Percentiles rank a stretch among this genome's conserved stretches.
These are phyloP conservation scores for Pseudomyrmex cubaensis DNA, from an alignment of 1,140 invertebrate species.

Conservation along the genomic window DNA sequence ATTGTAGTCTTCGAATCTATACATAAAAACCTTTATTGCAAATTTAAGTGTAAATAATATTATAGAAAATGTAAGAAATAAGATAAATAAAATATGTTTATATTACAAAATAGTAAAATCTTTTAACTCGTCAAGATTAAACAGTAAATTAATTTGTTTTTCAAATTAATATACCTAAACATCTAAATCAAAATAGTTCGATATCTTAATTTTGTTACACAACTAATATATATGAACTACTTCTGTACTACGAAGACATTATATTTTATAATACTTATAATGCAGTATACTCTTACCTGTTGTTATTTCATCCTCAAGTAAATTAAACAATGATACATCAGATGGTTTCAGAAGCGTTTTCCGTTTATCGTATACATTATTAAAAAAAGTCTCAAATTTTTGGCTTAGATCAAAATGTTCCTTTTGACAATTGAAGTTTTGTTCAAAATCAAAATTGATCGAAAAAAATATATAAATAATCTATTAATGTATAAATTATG, in stretches of 20 bases:
- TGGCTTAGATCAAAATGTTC: background rate
- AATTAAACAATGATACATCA: background rate
- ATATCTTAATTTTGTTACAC: too few species aligned
- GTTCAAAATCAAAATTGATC: slow-evolving; percentile 4
- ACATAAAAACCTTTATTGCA: background rate
- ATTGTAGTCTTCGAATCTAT: slow-evolving; percentile 10
- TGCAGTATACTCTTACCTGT: background rate
- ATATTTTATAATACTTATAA: too few species aligned
- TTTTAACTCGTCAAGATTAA: too few species aligned
- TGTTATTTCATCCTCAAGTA: background rate
- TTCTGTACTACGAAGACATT: too few species aligned
- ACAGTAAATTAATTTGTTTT: too few species aligned
- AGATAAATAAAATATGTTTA: background rate
- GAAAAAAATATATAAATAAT: background rate
- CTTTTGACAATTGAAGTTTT: background rate
- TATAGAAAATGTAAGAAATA: background rate
- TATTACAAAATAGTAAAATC: background rate
- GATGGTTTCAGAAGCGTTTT: background rate
- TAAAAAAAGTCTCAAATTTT: slow-evolving; percentile 6
- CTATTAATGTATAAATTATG: too few species aligned
- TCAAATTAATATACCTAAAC: too few species aligned
- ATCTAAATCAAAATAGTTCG: too few species aligned
- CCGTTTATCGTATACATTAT: background rate
- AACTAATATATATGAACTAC: too few species aligned
- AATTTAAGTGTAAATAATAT: background rate